phyloP scores from a whole-genome alignment of 2,113 vertebrate species.

The Phrynosoma blainvillii region DNA sequence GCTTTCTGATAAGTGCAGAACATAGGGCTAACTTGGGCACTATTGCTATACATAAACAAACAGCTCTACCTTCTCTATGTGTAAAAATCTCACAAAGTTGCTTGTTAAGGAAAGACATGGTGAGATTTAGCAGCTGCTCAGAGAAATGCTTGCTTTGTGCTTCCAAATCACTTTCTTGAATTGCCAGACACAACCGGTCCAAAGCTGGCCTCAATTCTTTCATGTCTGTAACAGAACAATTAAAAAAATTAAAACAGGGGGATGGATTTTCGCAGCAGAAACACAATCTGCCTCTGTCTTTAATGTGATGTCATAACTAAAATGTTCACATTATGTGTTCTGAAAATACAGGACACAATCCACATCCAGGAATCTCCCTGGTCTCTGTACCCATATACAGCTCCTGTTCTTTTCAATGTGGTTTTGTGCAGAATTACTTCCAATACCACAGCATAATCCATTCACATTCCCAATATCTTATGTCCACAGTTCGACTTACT shows the following conservation, averaged over 20 bases:
- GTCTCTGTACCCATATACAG: background rate
- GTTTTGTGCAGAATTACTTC: background rate
- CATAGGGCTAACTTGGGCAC: rapidly evolving
- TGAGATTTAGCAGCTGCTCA: slow-evolving; percentile 90
- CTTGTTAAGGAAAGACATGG: slow-evolving; percentile 85
- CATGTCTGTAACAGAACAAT: slow-evolving; percentile 74
- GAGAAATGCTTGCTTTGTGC: slow-evolving; percentile 92
- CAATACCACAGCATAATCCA: background rate
- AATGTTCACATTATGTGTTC: background rate
- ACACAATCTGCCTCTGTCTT: background rate
- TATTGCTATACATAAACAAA: background rate
- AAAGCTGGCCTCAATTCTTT: slow-evolving; percentile 88
- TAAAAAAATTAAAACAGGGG: background rate
- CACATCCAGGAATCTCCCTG: background rate
- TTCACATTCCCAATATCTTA: background rate
- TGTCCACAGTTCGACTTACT: slow-evolving; percentile 71
- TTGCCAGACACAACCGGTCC: slow-evolving; percentile 86
- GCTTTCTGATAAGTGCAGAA: background rate
- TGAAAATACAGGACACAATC: too few species aligned
- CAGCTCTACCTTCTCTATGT: slow-evolving; percentile 73
- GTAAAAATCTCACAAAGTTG: slow-evolving; percentile 83
- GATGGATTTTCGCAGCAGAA: background rate
- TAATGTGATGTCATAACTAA: background rate
- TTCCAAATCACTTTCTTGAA: slow-evolving; percentile 87
- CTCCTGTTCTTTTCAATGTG: background rate